Conservation (phyloP, 2,797 vertebrate species). For the Acanthurus lineatus region DNA sequence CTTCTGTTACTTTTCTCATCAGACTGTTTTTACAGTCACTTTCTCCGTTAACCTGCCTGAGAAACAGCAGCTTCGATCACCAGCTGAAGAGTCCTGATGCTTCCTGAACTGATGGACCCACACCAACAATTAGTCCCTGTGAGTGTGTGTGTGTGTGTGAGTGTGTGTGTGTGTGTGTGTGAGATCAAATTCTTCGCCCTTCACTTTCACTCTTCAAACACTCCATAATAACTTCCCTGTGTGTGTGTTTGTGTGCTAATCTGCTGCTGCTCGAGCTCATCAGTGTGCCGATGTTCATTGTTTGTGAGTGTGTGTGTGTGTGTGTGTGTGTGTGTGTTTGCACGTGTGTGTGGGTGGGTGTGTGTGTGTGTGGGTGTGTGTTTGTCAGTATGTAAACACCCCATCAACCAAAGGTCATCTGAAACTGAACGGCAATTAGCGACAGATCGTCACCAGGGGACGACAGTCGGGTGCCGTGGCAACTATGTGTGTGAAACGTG, state of each 20-base stretch:
- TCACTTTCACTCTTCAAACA: too few species aligned
- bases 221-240: not conserved
- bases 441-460: not conserved
- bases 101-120: too few species aligned
- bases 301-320: conserved; percentile 1
- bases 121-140: too few species aligned
- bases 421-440: conserved; percentile 17
- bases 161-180: too few species aligned
- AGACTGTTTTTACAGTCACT: too few species aligned
- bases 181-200: too few species aligned
- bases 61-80: too few species aligned
- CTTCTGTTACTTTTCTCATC: too few species aligned
- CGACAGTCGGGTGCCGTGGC: not conserved
- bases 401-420: conserved; percentile 39
- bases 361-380: conserved; percentile 11
- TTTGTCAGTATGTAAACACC: conserved; percentile 6
- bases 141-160: too few species aligned
- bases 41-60: too few species aligned
- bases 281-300: not conserved
- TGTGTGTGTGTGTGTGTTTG: conserved; percentile 2
- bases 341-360: not conserved
- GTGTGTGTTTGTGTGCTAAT: not conserved
- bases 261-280: not conserved
- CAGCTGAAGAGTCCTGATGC: too few species aligned
- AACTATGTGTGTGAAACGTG: not conserved